Evolutionary conservation across 2,797 vertebrate species (phyloP).

Genomic region (Apodemus agrarius): DNA sequence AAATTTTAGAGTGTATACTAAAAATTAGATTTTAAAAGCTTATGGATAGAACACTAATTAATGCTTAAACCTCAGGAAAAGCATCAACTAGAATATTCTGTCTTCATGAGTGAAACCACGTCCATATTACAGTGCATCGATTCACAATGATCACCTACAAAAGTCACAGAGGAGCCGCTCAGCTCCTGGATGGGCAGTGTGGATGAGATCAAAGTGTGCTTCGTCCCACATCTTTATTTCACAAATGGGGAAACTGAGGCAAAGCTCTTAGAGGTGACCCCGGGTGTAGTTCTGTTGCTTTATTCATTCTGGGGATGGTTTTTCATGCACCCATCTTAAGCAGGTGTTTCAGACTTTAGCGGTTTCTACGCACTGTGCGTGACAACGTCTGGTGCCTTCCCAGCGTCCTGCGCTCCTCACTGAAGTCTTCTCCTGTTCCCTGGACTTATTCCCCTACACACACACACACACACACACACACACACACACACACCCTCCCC

Average conservation of each 20-base stretch:
- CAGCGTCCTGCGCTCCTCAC: too few species aligned
- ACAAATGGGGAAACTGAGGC: neutral
- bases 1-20: neutral
- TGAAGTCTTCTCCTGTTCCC: neutral
- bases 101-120: neutral
- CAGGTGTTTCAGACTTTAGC: neutral
- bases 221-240: neutral
- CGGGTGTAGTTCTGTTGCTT: neutral
- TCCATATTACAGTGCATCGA: neutral
- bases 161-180: constrained; percentile 10
- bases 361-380: neutral
- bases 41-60: neutral
- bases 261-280: neutral
- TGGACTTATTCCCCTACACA: too few species aligned
- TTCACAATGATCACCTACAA: constrained; percentile 36
- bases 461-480: too few species aligned
- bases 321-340: neutral
- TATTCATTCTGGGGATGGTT: neutral
- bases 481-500: too few species aligned
- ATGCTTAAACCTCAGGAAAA: constrained; percentile 34
- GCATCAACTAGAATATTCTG: constrained; percentile 11
- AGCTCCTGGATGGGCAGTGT: neutral
- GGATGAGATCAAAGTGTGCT: neutral
- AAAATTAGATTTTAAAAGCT: constrained; percentile 49
- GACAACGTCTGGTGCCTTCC: neutral